Evolutionary conservation across 1,140 invertebrate species (phyloP), one percentile per base, ranked within the genome.

Genomic region (Lerema accius): DNA sequence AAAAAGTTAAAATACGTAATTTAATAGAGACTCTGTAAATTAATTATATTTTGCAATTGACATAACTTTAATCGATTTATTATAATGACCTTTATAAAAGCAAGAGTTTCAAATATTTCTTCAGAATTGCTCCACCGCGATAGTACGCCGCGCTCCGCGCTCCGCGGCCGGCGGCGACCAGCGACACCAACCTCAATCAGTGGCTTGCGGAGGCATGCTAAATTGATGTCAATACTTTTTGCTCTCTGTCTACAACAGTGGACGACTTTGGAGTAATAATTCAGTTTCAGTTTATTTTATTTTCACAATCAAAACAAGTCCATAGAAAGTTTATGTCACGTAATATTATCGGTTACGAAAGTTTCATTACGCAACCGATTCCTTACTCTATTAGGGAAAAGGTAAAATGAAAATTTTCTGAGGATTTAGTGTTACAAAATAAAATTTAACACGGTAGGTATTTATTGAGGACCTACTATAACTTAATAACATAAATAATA

Each of bases 341-440:
- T 86, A 86, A 86, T 74, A 73, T n/a, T 72, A 80, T 80, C 72
- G 72, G 73, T 26, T 74, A 82, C 59, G 84, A 89, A 89, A 89
- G 86, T 89, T 43, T 51, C 51, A 64, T 84, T 84, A 69, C 71
- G 68, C 69, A 86, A 81, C 58, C 37, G 45, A 61, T 46, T 39
- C 65, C 50, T 17, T 51, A 62, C 51, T 19, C 40, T 4, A 17
- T 15, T 16, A 23, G 17, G 17, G 35, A 45, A 51, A 11, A 28
- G 13, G 26, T 56, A 56, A 64, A 43, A 55, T 37, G 43, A 59
- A 37, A 26, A 42, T 53, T 51, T 65, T 60, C 28, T 53, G 37
- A 1, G 37, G 48, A 28, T 48, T 48, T 7, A 28, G 19, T 26
- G 32, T n/a, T n/a, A n/a, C n/a, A n/a, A n/a, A n/a, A n/a, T n/a